Evolutionary conservation across 2,888 invertebrate genomes (phyloP), one percentile per base, ranked within the genome.

Genomic region (Lycocerus yunnanus): DNA sequence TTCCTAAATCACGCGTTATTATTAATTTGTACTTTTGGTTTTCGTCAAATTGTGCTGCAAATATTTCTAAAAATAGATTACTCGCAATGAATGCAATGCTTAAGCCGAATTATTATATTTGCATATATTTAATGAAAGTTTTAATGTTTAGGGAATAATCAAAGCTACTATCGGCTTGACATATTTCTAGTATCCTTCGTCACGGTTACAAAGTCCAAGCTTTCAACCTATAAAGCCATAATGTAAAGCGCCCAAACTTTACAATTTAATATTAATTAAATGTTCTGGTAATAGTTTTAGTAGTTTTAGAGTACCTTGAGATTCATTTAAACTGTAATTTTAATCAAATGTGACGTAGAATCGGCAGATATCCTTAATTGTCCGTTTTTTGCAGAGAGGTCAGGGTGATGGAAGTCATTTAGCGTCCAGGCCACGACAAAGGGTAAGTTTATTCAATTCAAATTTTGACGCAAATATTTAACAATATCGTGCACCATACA

Each of bases 381-480:
- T 43, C 3, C 43, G 1, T 43, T 43, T 77, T 79, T 87, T 86
- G 66, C 87, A 88, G 86, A 88, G 88, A 83, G 87, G 88, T 80
- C 87, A 87, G 82, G 88, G 89, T 80, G 90, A 90, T 80, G 88
- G 89, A 82, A 88, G 88, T 82, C 89, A 88, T 84, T 85, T 84
- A 81, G 86, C 81, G 73, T 80, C 84, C 70, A 80, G 84, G 83
- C 87, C 83, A 82, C 89, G 90, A 85, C 88, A 88, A 82, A 89
- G 90, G 88, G 91, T 91, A 85, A 90, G 90, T 88, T 59, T 18
- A 18, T 63, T 63, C 18, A 6, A 63, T 10, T 63, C n/a, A 18
- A 15, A 66, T 24, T 66, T 66, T 0, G 6, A 15, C 11, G 1
- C 21, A 11, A 60, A 61, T 18, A 61, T 43, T 27, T 43, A 43